Evolutionary conservation across 2,888 invertebrate species (phyloP).

Genomic region (Nesidiocoris tenuis): DNA sequence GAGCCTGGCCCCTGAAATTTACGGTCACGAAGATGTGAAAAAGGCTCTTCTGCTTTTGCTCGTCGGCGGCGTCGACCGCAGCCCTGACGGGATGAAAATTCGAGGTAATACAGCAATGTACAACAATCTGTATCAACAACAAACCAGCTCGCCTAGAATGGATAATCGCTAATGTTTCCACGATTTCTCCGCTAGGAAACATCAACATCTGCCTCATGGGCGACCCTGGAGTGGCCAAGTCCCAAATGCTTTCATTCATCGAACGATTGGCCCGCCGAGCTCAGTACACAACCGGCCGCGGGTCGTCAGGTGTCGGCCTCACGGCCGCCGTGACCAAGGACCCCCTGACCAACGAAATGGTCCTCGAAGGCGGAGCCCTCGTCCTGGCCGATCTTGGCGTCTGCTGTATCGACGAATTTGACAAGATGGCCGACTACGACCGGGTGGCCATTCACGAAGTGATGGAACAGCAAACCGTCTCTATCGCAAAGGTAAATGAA

Average conservation of each 20-base stretch:
- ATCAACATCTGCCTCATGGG: conserved; percentile 99
- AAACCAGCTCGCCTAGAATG: not conserved
- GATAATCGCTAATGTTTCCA: not conserved
- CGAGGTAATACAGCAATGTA: too few relatives aligned
- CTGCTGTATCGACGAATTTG: conserved; percentile 99
- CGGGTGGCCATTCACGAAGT: conserved; percentile 96
- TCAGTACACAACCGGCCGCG: conserved; percentile 62
- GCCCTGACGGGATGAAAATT: conserved; percentile 96
- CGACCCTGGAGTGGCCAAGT: conserved; percentile 99
- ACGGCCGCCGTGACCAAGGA: conserved; percentile 99
- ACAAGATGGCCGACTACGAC: conserved; percentile 97
- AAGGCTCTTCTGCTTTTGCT: conserved; percentile 90
- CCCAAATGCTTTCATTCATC: conserved; percentile 92
- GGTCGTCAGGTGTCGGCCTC: conserved; percentile 96
- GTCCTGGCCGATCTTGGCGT: conserved; percentile 95
- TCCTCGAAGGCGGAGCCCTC: conserved; percentile 92
- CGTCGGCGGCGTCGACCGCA: conserved; percentile 85
- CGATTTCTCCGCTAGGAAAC: conserved; percentile 61
- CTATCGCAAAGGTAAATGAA: conserved; percentile 87
- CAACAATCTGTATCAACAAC: not conserved
- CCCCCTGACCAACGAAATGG: conserved; percentile 84
- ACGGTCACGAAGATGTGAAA: conserved; percentile 96
- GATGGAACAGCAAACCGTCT: conserved; percentile 99
- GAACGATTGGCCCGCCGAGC: conserved; percentile 88
- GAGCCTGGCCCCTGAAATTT: conserved; percentile 97